Conservation (phyloP, 2,113 vertebrate species). For the Drymodes brunneopygia region DNA sequence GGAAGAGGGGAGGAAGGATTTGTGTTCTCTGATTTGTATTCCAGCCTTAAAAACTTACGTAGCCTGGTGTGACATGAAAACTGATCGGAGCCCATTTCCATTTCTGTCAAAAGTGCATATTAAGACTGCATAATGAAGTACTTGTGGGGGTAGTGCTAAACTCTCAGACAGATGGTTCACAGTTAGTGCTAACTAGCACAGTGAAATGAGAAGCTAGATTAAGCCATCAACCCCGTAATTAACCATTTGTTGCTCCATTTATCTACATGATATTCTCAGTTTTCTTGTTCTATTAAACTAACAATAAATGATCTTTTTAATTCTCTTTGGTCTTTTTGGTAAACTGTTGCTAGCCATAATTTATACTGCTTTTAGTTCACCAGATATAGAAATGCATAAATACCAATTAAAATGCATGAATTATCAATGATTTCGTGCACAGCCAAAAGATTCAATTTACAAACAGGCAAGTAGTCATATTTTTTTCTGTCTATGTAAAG, state of each 20-base stretch:
- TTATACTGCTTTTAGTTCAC: conserved; percentile 14
- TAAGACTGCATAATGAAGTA: conserved; percentile 64
- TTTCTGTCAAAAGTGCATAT: conserved; percentile 60
- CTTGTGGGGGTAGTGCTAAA: conserved; percentile 64
- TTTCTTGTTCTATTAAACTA: conserved; percentile 34
- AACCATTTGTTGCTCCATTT: conserved; percentile 66
- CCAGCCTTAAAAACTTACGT: conserved; percentile 37
- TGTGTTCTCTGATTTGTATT: conserved; percentile 33
- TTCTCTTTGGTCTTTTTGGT: conserved; percentile 7
- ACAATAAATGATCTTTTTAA: conserved; percentile 25
- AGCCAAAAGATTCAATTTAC: conserved; percentile 25
- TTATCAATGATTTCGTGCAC: neutral
- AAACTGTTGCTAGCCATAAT: neutral
- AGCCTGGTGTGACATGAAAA: conserved; percentile 55
- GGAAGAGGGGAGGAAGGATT: neutral
- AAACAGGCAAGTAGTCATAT: neutral
- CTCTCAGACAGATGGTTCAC: conserved; percentile 70
- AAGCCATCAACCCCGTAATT: conserved; percentile 60
- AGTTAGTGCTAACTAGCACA: conserved; percentile 63
- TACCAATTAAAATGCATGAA: conserved; percentile 33
- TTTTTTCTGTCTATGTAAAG: neutral
- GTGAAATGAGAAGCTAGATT: conserved; percentile 66
- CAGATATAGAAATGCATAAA: conserved; percentile 20
- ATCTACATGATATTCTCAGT: conserved; percentile 12
- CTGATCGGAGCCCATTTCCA: conserved; percentile 50